Evolutionary conservation across 2,888 invertebrate species (phyloP), one percentile per base, ranked within the genome.

Genomic region (Stenoptilia bipunctidactyla): DNA sequence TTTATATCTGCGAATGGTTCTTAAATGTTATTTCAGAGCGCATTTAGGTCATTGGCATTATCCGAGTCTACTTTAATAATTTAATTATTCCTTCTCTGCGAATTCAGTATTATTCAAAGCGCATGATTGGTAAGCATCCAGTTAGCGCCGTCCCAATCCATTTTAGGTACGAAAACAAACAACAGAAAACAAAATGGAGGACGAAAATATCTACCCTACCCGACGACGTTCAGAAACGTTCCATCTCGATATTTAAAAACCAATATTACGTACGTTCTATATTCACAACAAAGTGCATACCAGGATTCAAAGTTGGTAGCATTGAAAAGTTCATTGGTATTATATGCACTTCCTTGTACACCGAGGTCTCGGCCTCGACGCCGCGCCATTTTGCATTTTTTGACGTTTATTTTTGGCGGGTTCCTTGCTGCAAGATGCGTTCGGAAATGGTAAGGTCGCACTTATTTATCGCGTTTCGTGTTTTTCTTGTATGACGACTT

Each of bases 241-340:
- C 30, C 30, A 30, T 30, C 30, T 30, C 30, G 30, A 30, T 35
- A 55, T 47, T 52, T 55, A 63, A 68, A 67, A 61, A 64, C 54
- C 58, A 61, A 60, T 56, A 62, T 66, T 64, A 61, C 52, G 50
- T 64, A 61, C 52, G 50, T 48, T 46, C 49, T 40, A 42, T 43
- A 42, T 49, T 43, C 43, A 46, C 56, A 55, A 55, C 45, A 53
- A 56, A 57, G 52, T 56, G 53, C 60, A 68, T 67, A 59, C 55
- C 68, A 67, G 70, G 66, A 67, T 66, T 58, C 60, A 48, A 46
- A 50, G 50, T 51, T 65, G 67, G 67, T 77, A 79, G 64, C 82
- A 82, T 79, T 83, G 82, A 82, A 70, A 56, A 76, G 82, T 77
- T 83, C 82, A 57, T 82, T 83, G 82, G 62, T 82, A 83, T 82